phyloP scores from a whole-genome alignment of 1,140 invertebrate genomes.

The Pomacea maculata region DNA sequence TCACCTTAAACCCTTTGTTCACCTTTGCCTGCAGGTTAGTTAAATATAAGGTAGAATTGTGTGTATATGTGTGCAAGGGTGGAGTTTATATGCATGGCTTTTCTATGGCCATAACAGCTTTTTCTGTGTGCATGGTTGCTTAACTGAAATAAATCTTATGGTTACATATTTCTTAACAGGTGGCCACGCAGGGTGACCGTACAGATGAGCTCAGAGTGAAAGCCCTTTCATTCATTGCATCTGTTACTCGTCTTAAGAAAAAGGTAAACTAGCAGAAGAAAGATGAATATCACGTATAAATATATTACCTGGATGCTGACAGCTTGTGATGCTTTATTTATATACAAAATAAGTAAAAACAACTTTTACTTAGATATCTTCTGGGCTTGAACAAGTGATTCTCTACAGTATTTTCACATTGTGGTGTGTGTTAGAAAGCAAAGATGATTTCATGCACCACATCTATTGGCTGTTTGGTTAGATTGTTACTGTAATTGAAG shows the following conservation, averaged over 20 bases:
- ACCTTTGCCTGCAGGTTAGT: constrained; percentile 74
- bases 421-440: no score
- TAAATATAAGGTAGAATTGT: not conserved
- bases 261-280: constrained; percentile 66
- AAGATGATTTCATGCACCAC: no score
- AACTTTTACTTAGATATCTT: no score
- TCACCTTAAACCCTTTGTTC: constrained; percentile 73
- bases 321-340: no score
- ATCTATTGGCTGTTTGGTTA: no score
- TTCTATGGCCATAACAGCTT: not conserved
- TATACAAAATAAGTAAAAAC: no score
- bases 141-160: no score
- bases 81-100: not conserved
- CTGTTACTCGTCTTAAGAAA: constrained; percentile 75
- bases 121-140: not conserved
- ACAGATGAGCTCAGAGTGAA: constrained; percentile 74
- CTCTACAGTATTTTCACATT: no score
- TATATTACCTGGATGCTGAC: no score
- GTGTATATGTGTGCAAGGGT: not conserved
- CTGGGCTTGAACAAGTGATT: no score
- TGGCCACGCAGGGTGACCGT: constrained; percentile 68
- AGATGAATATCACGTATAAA: no score
- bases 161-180: constrained; percentile 29
- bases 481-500: no score
- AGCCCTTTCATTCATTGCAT: constrained; percentile 75